Conservation (phyloP, 2,888 invertebrate species). For the Erebia ligea region DNA sequence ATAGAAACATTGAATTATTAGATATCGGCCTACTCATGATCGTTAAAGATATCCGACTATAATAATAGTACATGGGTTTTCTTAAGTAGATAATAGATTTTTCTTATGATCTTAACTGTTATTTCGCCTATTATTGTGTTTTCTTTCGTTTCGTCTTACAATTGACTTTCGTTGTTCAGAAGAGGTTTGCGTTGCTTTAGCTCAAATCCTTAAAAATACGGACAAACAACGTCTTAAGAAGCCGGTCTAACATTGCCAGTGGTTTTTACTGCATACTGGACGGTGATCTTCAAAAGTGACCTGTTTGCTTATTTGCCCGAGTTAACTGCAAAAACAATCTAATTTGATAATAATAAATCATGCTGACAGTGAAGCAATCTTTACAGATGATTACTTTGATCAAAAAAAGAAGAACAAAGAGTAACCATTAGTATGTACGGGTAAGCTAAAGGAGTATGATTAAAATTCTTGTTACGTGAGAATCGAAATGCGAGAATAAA, state of each 20-base stretch:
- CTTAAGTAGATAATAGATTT: neutral
- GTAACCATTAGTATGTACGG: neutral
- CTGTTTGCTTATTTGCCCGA: slow-evolving; percentile 17
- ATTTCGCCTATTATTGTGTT: neutral
- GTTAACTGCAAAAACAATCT: slow-evolving; percentile 21
- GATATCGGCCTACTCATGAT: slow-evolving; percentile 35
- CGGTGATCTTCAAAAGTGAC: slow-evolving; percentile 15
- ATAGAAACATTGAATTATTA: slow-evolving; percentile 38
- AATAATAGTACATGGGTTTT: slow-evolving; percentile 3
- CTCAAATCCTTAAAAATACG: neutral
- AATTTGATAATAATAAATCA: slow-evolving; percentile 21
- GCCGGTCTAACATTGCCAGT: neutral
- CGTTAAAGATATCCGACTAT: slow-evolving; percentile 23
- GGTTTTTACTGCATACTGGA: slow-evolving; percentile 14
- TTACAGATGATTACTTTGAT: slow-evolving; percentile 9
- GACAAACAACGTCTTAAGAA: slow-evolving; percentile 10
- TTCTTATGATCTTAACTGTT: neutral
- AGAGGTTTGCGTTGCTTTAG: neutral
- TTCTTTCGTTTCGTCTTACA: neutral
- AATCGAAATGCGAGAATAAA: neutral
- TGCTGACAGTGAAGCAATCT: slow-evolving; percentile 18
- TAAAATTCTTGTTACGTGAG: neutral
- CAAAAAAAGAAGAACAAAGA: slow-evolving; percentile 3
- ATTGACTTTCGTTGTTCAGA: neutral
- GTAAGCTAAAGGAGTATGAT: neutral